These are phyloP conservation scores for Hypolimnas misippus DNA, from an alignment of 2,888 invertebrate species.

Conservation along the genomic window DNA sequence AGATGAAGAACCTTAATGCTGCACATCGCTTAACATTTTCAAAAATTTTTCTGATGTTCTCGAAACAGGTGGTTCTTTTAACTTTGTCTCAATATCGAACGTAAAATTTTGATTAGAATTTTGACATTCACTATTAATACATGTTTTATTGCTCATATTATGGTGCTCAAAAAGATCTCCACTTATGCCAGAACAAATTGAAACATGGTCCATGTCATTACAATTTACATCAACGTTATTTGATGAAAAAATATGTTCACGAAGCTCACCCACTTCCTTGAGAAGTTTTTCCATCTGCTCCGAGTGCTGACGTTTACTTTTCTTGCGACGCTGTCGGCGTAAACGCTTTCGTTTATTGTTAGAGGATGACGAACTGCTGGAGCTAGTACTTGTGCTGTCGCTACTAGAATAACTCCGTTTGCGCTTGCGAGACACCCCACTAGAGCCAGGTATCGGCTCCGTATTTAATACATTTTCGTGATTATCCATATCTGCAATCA, in stretches of 20 bases:
- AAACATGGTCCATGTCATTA: too few relatives aligned
- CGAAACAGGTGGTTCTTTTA: constrained; percentile 18
- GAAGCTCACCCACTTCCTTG: constrained; percentile 4
- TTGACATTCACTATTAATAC: background rate
- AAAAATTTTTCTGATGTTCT: constrained; percentile 23
- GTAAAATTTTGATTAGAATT: constrained; percentile 18
- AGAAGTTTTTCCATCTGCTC: background rate
- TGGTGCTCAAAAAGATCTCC: background rate
- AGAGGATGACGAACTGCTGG: too few relatives aligned
- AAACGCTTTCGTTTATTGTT: too few relatives aligned
- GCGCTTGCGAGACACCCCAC: too few relatives aligned
- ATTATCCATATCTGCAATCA: too few relatives aligned
- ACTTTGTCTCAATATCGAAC: constrained; percentile 32
- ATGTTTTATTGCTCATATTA: background rate
- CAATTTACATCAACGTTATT: background rate
- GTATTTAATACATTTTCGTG: too few relatives aligned
- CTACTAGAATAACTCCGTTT: too few relatives aligned
- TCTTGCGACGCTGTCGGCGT: too few relatives aligned
- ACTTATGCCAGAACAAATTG: background rate
- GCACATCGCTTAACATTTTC: constrained; percentile 26
- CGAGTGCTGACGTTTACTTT: too few relatives aligned
- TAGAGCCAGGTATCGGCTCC: too few relatives aligned
- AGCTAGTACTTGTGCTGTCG: too few relatives aligned
- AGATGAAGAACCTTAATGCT: constrained; percentile 15
- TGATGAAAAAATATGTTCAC: background rate